Evolutionary conservation across 2,888 invertebrate species (phyloP).

Genomic region (Rhamnusium bicolor): DNA sequence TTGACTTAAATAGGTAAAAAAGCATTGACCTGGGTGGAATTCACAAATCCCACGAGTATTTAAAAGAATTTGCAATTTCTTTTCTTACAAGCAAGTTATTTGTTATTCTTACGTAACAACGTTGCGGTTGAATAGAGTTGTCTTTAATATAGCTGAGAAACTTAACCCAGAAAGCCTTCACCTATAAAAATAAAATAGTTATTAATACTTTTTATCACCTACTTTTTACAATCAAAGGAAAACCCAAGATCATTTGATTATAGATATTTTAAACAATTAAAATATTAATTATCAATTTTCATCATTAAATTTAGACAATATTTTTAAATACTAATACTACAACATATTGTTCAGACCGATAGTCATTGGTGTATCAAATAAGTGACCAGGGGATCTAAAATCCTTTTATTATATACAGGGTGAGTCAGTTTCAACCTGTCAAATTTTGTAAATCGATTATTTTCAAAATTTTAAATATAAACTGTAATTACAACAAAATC

Average conservation of each 20-base stretch:
- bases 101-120: conserved; percentile 24
- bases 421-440: too few relatives aligned
- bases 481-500: too few relatives aligned
- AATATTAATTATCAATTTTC: neutral
- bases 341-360: too few relatives aligned
- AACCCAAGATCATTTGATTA: conserved; percentile 12
- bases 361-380: too few relatives aligned
- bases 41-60: conserved; percentile 32
- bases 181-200: conserved; percentile 26
- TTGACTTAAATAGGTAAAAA: conserved; percentile 27
- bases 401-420: too few relatives aligned
- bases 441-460: too few relatives aligned
- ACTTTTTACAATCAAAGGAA: neutral
- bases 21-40: conserved; percentile 38
- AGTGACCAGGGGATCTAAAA: too few relatives aligned
- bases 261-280: neutral
- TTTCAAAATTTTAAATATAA: too few relatives aligned
- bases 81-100: conserved; percentile 22
- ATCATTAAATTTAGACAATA: too few relatives aligned
- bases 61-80: conserved; percentile 29
- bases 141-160: conserved; percentile 16
- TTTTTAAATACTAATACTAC: too few relatives aligned
- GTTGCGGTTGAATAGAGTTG: conserved; percentile 25
- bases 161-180: conserved; percentile 27
- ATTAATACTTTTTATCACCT: neutral